Percentiles rank a stretch among this genome's conserved stretches.
Conservation (phyloP, 2,113 vertebrate genomes). For the Telmatochromis sp. region DNA sequence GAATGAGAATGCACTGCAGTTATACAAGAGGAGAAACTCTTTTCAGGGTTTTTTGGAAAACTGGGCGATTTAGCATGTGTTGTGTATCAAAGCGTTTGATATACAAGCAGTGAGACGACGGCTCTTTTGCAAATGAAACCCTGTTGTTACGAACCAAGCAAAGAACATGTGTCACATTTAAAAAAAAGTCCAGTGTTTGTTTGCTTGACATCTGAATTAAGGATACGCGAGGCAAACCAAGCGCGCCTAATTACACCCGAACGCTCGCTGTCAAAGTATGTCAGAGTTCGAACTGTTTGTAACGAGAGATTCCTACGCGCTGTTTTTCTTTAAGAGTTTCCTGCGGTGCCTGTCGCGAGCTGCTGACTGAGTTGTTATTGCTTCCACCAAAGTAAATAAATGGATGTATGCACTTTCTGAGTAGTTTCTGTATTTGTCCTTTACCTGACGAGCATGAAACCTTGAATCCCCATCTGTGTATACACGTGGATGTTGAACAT, state of each 20-base stretch:
- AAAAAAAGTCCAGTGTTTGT: background rate
- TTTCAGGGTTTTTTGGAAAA: background rate
- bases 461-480: background rate
- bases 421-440: background rate
- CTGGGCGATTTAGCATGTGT: background rate
- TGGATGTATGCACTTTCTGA: background rate
- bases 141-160: background rate
- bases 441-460: background rate
- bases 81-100: background rate
- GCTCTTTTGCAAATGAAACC: background rate
- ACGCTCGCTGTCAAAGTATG: background rate
- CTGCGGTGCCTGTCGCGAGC: background rate
- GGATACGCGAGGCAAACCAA: background rate
- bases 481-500: background rate
- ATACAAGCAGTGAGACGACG: fast-evolving
- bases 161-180: background rate
- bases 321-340: background rate
- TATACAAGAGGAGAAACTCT: background rate
- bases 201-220: background rate
- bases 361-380: background rate
- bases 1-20: background rate
- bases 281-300: background rate
- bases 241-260: background rate
- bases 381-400: background rate
- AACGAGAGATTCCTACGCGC: background rate